Percentiles rank a stretch among this genome's conserved stretches.
phyloP scores from a whole-genome alignment of 2,888 invertebrate species.

The Lucinisca nassula region DNA sequence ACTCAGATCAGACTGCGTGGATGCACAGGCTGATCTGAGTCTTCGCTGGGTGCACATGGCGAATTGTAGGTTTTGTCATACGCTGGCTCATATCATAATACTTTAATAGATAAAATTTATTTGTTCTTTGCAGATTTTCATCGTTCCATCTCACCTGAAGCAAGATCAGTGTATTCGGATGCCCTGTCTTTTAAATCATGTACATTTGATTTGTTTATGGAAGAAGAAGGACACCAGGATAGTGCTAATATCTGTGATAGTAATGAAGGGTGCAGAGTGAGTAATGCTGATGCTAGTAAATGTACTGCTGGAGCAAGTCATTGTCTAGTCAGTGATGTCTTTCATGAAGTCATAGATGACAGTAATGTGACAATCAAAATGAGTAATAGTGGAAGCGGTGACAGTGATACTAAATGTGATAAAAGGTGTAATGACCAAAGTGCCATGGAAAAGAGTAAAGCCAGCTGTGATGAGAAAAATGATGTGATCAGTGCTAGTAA shows the following conservation, averaged over 20 bases:
- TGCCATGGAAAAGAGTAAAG: not conserved
- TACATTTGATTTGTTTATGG: slow-evolving; percentile 43
- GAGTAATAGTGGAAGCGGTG: not conserved
- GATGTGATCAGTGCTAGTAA: not conserved
- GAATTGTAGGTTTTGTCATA: no score
- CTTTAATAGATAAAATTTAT: not conserved
- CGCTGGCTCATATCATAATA: no score
- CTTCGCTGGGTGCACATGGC: no score
- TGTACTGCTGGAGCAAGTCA: not conserved
- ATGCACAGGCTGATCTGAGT: no score
- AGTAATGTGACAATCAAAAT: no score
- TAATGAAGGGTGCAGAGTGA: not conserved
- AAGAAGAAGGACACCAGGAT: slow-evolving; percentile 10
- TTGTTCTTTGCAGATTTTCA: slow-evolving; percentile 47
- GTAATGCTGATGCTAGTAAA: not conserved
- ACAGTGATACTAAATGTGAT: not conserved
- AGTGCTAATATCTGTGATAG: not conserved
- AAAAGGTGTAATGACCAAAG: no score
- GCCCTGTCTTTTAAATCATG: slow-evolving; percentile 65
- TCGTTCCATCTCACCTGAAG: slow-evolving; percentile 40
- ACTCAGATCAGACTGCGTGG: no score
- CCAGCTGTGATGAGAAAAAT: not conserved
- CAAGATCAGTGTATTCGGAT: slow-evolving; percentile 37
- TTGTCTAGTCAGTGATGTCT: not conserved
- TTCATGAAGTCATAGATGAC: not conserved